A percentile compares a stretch with the other conserved stretches of the same genome.
Conservation (phyloP, 2,888 invertebrate genomes). For the Balanococcus diminutus region DNA sequence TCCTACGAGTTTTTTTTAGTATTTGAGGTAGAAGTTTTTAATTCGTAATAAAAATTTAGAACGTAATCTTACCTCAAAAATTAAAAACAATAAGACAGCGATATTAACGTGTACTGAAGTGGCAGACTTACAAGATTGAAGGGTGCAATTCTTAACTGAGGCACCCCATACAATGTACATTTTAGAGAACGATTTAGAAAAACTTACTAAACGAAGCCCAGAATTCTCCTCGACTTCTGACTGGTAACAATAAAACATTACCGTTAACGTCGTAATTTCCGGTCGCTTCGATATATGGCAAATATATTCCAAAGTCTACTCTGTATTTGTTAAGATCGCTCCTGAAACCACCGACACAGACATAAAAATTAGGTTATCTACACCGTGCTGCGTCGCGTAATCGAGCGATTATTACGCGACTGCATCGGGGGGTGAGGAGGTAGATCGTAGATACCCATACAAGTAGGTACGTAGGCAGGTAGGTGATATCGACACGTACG, state of each 20-base stretch:
- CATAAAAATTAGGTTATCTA: conserved; percentile 35
- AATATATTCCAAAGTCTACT: conserved; percentile 59
- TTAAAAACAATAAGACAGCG: no score
- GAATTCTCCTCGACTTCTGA: conserved; percentile 79
- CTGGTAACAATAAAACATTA: conserved; percentile 78
- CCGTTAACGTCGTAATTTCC: conserved; percentile 80
- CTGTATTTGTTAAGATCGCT: conserved; percentile 59
- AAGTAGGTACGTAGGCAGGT: not conserved
- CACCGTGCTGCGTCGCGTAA: not conserved
- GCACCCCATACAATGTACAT: no score
- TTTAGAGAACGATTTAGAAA: not conserved
- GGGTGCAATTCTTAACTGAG: no score
- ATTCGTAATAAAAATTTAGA: no score
- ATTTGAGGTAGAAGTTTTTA: no score
- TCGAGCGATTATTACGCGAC: not conserved
- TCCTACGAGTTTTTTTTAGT: no score
- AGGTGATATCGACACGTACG: not conserved
- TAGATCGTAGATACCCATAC: not conserved
- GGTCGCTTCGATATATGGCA: conserved; percentile 75
- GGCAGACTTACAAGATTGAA: no score
- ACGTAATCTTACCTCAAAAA: no score
- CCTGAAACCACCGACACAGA: conserved; percentile 58
- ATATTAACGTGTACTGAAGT: no score
- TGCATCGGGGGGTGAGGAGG: not conserved
- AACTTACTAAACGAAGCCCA: conserved; percentile 79